A percentile compares a stretch with the other conserved stretches of the same genome.
Evolutionary conservation across 2,113 vertebrate species (phyloP).

Genomic region (Pseudonaja textilis): DNA sequence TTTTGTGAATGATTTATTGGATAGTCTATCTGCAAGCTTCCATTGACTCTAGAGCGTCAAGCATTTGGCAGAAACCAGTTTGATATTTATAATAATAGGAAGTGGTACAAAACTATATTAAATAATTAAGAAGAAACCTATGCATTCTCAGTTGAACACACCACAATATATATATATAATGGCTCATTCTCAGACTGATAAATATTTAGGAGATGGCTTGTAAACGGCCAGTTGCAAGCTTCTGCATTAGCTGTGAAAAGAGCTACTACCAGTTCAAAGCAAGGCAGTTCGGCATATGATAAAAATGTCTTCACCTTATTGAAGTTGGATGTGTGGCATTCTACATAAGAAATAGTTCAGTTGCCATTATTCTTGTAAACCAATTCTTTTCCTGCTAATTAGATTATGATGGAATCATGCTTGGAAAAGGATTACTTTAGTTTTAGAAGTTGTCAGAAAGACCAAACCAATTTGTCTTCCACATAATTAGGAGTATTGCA

Average conservation of each 20-base stretch:
- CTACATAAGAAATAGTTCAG: not conserved
- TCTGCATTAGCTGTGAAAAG: not conserved
- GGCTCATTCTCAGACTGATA: not conserved
- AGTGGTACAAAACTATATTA: not conserved
- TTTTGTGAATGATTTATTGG: not conserved
- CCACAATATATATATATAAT: not conserved
- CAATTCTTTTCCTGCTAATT: not conserved
- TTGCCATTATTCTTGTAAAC: not conserved
- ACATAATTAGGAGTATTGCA: not conserved
- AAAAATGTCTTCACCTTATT: not conserved
- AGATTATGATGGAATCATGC: not conserved
- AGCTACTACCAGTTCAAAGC: not conserved
- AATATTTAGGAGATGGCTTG: not conserved
- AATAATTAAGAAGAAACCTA: not conserved
- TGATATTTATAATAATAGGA: not conserved
- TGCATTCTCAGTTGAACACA: not conserved
- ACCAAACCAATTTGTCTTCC: not conserved
- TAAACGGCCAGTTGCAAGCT: not conserved
- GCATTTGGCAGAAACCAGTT: not conserved
- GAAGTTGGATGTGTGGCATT: not conserved
- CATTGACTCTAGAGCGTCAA: not conserved
- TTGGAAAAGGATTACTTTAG: not conserved
- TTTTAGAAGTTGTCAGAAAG: not conserved
- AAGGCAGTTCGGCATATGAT: not conserved
- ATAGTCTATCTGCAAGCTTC: not conserved